Base-by-base conservation (phyloP, 2,888 invertebrate species). In the Eurois occulta region DNA sequence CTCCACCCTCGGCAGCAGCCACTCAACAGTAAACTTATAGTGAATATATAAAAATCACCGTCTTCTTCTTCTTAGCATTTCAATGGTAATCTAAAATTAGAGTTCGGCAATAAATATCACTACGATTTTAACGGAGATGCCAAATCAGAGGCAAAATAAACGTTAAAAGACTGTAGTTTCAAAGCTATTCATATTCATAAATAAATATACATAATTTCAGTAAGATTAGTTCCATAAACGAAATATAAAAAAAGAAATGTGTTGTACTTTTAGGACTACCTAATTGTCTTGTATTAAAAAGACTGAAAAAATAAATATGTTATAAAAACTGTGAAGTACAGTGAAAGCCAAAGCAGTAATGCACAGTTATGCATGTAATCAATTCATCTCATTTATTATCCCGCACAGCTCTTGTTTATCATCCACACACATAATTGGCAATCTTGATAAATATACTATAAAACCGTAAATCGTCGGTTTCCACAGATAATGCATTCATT, bases 301-400 rank as follows among this genome's bases (percentile, higher is more conserved):
- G 35, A 35, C 21, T 62, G 11, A 62, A 35, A 62, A 62, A 62
- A 21, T 48, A 13, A 71, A 55, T 28, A 68, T 64, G 38, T 35
- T 58, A 43, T 32, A 67, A 73, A 83, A 68, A 71, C n/a, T 38
- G 32, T 10, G 8, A 48, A 67, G 35, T 38, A 65, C 24, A 52
- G 80, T 79, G 81, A 81, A 81, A 84, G 80, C 55, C 32, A 68
- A 41, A 60, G 38, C 75, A 66, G 24, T 66, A 75, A 75, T 58
- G 65, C 58, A 78, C 76, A 81, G 82, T 87, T 86, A 89, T 90
- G 92, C 92, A 90, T 91, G 89, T 91, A 93, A 94, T 94, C 86
- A 86, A 94, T 94, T 93, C 92, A 92, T 92, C 91, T 93, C 88
- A 90, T 91, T 91, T 89, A 88, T 89, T 84, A 84, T 77, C 81